phyloP scores from a whole-genome alignment of 2,797 vertebrate genomes.

The Intellagama lesueurii region DNA sequence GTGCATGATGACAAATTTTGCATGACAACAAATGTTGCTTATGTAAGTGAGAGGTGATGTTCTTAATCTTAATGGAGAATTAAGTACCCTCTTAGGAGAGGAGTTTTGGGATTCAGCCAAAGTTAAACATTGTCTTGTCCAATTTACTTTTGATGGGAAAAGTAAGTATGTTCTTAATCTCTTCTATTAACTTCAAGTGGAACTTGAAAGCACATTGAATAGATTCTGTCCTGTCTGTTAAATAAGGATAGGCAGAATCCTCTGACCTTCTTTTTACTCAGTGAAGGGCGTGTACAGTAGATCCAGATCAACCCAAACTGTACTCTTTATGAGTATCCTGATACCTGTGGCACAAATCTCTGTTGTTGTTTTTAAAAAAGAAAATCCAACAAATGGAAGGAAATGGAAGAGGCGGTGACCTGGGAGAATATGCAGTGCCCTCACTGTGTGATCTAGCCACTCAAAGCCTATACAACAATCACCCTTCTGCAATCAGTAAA shows the following conservation, averaged over 20 bases:
- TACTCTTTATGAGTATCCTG: too few relatives aligned
- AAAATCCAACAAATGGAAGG: too few relatives aligned
- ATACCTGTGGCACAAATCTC: too few relatives aligned
- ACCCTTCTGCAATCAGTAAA: too few relatives aligned
- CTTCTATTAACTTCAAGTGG: not conserved
- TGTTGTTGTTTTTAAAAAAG: too few relatives aligned
- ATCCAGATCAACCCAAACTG: too few relatives aligned
- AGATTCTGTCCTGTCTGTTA: not conserved
- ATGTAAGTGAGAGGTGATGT: slow-evolving; percentile 73
- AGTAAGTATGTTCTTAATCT: not conserved
- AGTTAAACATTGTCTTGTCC: not conserved
- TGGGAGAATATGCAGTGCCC: too few relatives aligned
- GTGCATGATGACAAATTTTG: slow-evolving; percentile 79
- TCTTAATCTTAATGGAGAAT: slow-evolving; percentile 66
- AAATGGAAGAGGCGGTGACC: too few relatives aligned
- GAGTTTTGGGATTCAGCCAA: not conserved
- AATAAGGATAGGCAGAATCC: not conserved
- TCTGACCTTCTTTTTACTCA: too few relatives aligned
- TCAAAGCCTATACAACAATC: too few relatives aligned
- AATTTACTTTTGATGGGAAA: not conserved
- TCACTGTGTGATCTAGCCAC: too few relatives aligned
- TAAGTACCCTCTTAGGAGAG: slow-evolving; percentile 48
- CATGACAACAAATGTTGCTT: slow-evolving; percentile 76
- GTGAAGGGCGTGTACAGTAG: too few relatives aligned
- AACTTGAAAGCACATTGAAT: not conserved